A percentile compares a stretch with the other conserved stretches of the same genome.
Evolutionary conservation across 2,888 invertebrate genomes (phyloP).

Genomic region (Callimorpha dominula): DNA sequence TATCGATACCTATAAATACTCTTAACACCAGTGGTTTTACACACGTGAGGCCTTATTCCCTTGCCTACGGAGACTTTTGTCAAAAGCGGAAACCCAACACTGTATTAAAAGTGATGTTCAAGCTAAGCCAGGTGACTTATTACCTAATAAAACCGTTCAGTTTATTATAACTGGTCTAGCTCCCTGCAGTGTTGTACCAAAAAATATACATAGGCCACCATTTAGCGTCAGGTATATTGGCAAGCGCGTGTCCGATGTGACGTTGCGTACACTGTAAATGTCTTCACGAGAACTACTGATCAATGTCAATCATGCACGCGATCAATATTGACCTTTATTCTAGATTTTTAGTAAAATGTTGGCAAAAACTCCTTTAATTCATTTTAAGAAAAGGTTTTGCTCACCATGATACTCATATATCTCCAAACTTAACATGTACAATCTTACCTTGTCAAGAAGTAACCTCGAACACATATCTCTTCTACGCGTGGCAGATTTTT

Average conservation of each 20-base stretch:
- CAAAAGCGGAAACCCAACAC: not conserved
- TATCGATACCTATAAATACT: not conserved
- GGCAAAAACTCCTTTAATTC: too few species aligned
- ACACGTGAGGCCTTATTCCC: not conserved
- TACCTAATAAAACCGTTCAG: not conserved
- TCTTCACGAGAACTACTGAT: too few species aligned
- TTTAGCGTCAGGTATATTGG: not conserved
- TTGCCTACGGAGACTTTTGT: not conserved
- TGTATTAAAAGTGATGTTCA: not conserved
- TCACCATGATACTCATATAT: too few species aligned
- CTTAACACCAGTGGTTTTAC: not conserved
- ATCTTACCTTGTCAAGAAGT: too few species aligned
- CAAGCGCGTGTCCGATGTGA: not conserved
- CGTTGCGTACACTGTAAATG: not conserved
- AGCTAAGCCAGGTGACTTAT: not conserved
- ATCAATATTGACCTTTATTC: too few species aligned
- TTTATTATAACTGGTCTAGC: too few species aligned
- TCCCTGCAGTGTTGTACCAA: not conserved
- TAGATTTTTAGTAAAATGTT: too few species aligned
- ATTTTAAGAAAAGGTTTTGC: too few species aligned
- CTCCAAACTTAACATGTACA: too few species aligned
- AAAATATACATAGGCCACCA: not conserved
- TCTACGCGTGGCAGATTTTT: not conserved
- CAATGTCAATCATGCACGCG: too few species aligned
- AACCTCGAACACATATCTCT: too few species aligned